These are phyloP conservation scores for Drosophila anomalipes DNA, from an alignment of 2,888 invertebrate genomes.

Conservation along the genomic window DNA sequence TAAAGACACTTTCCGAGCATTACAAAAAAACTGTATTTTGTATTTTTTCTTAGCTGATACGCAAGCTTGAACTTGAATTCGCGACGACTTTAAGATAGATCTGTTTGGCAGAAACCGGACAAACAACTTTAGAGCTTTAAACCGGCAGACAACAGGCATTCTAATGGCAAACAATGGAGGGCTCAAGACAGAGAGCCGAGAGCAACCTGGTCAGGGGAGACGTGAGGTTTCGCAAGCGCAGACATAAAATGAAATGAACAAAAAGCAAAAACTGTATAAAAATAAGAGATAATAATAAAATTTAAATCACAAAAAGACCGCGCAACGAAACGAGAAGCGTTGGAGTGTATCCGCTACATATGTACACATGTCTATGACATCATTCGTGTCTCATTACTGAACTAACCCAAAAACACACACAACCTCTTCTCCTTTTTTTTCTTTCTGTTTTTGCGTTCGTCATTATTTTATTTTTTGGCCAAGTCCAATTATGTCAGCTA, in stretches of 20 bases:
- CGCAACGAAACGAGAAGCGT: conserved; percentile 53
- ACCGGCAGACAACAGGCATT: conserved; percentile 55
- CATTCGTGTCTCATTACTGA: conserved; percentile 52
- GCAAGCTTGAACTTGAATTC: conserved; percentile 68
- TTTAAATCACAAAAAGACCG: conserved; percentile 56
- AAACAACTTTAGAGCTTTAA: conserved; percentile 70
- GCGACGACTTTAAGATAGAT: conserved; percentile 32
- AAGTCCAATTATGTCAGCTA: conserved; percentile 41
- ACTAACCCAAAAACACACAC: conserved; percentile 31
- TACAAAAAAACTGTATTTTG: conserved; percentile 19
- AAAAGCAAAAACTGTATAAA: conserved; percentile 20
- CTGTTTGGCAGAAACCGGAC: conserved; percentile 60
- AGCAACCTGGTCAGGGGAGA: conserved; percentile 1
- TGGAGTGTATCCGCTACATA: conserved; percentile 64
- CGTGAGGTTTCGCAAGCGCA: conserved; percentile 11
- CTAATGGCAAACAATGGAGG: conserved; percentile 71
- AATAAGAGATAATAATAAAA: conserved; percentile 57
- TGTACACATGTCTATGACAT: conserved; percentile 56
- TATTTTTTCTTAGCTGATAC: conserved; percentile 4
- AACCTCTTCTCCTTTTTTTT: conserved; percentile 6
- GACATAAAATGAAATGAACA: conserved; percentile 22
- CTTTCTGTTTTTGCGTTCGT: no score
- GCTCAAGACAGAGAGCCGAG: conserved; percentile 4
- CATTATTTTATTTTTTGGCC: conserved; percentile 17
- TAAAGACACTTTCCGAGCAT: conserved; percentile 51